Conservation (phyloP, 2,888 invertebrate genomes). For the Incurvaria masculella region DNA sequence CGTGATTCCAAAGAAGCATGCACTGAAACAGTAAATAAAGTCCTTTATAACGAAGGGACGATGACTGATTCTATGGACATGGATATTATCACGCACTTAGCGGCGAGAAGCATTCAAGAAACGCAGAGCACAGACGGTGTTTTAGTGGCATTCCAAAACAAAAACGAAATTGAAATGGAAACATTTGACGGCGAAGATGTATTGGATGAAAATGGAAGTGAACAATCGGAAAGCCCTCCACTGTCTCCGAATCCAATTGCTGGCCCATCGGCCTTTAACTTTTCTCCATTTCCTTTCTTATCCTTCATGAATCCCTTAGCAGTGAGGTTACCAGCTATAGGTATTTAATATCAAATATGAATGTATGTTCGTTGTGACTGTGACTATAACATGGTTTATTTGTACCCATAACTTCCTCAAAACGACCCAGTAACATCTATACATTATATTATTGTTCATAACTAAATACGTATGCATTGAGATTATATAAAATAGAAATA, state of each 20-base stretch:
- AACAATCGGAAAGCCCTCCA: conserved; percentile 49
- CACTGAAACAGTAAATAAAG: conserved; percentile 25
- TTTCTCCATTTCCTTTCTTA: conserved; percentile 37
- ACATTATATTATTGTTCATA: neutral
- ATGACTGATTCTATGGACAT: conserved; percentile 21
- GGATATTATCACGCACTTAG: conserved; percentile 7
- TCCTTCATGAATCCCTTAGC: conserved; percentile 49
- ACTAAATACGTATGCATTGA: too few species aligned
- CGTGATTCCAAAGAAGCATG: conserved; percentile 20
- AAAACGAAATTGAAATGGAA: neutral
- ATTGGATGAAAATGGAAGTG: conserved; percentile 19
- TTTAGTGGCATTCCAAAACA: neutral
- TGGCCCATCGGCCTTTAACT: conserved; percentile 22
- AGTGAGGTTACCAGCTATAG: conserved; percentile 48
- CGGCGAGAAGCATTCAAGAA: neutral
- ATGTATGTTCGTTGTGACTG: conserved; percentile 18
- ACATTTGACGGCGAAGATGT: neutral
- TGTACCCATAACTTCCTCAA: neutral
- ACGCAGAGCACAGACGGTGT: neutral
- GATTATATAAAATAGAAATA: too few species aligned
- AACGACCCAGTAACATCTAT: neutral
- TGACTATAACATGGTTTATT: neutral
- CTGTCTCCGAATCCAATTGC: conserved; percentile 33
- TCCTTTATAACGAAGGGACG: conserved; percentile 21
- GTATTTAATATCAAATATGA: conserved; percentile 30